phyloP scores from a whole-genome alignment of 1,140 invertebrate species.

The Micrasema longulum region DNA sequence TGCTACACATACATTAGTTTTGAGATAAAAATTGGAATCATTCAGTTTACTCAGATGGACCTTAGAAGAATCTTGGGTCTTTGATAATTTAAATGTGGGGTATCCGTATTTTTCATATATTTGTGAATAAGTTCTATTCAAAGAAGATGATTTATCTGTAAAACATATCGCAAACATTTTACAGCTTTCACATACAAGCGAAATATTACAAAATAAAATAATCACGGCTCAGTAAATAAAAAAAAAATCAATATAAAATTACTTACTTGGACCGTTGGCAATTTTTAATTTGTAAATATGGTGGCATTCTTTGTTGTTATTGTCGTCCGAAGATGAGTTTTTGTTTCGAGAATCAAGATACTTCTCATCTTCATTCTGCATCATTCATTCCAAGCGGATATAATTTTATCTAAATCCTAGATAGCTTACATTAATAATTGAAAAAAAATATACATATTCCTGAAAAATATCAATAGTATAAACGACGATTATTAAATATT shows the following conservation, averaged over 20 bases:
- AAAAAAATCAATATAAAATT: not conserved
- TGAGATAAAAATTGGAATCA: constrained; percentile 32
- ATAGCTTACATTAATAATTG: constrained; percentile 9
- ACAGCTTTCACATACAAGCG: constrained; percentile 3
- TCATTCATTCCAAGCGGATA: constrained; percentile 38
- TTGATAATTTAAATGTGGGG: constrained; percentile 37
- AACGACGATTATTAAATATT: not conserved
- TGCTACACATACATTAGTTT: constrained; percentile 33
- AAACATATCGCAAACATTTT: constrained; percentile 2
- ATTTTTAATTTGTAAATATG: constrained; percentile 38
- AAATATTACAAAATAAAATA: constrained; percentile 7
- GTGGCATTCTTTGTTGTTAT: constrained; percentile 28
- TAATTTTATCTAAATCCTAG: constrained; percentile 10
- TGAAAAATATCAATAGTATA: constrained; percentile 12
- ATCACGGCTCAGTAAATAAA: not conserved
- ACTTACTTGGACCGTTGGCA: constrained; percentile 17
- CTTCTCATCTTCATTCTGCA: constrained; percentile 37
- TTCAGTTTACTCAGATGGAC: constrained; percentile 36
- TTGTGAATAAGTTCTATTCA: constrained; percentile 39
- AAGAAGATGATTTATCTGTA: constrained; percentile 39
- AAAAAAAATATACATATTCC: constrained; percentile 20
- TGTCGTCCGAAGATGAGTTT: constrained; percentile 10
- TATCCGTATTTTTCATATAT: constrained; percentile 42
- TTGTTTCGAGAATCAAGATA: constrained; percentile 5
- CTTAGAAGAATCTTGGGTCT: constrained; percentile 26